Conservation (phyloP, 2,797 vertebrate genomes). For the Clarias pachynema region DNA sequence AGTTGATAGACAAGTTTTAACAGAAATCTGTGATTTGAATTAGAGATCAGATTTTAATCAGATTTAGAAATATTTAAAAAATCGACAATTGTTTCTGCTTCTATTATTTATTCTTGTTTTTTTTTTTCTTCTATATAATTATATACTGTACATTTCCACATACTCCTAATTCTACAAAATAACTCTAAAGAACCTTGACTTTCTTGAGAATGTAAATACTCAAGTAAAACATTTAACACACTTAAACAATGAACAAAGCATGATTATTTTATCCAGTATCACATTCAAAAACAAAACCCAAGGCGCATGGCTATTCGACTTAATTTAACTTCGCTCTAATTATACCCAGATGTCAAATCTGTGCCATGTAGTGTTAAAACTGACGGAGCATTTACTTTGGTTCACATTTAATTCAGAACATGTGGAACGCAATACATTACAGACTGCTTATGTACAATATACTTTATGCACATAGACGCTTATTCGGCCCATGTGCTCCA, state of each 20-base stretch:
- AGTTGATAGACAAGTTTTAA: neutral
- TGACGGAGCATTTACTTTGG: slow-evolving; percentile 41
- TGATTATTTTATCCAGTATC: neutral
- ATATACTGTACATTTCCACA: neutral
- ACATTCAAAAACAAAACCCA: slow-evolving; percentile 36
- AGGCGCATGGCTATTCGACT: slow-evolving; percentile 39
- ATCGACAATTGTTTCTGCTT: no score
- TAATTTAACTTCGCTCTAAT: slow-evolving; percentile 39
- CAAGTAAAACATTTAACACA: neutral
- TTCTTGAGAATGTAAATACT: neutral
- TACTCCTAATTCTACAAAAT: neutral
- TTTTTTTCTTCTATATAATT: neutral
- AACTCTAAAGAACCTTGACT: neutral
- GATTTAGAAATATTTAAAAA: neutral
- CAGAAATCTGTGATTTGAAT: neutral
- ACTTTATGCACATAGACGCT: slow-evolving; percentile 38
- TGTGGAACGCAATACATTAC: slow-evolving; percentile 34
- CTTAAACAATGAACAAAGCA: slow-evolving; percentile 20
- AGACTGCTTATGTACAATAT: slow-evolving; percentile 19
- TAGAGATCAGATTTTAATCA: neutral
- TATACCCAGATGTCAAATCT: slow-evolving; percentile 48
- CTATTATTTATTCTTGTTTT: neutral
- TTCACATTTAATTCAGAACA: slow-evolving; percentile 44
- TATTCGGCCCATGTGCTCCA: slow-evolving; percentile 27
- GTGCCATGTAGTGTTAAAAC: slow-evolving; percentile 27